Evolutionary conservation across 2,888 invertebrate species (phyloP).

Genomic region (Troides aeacus): DNA sequence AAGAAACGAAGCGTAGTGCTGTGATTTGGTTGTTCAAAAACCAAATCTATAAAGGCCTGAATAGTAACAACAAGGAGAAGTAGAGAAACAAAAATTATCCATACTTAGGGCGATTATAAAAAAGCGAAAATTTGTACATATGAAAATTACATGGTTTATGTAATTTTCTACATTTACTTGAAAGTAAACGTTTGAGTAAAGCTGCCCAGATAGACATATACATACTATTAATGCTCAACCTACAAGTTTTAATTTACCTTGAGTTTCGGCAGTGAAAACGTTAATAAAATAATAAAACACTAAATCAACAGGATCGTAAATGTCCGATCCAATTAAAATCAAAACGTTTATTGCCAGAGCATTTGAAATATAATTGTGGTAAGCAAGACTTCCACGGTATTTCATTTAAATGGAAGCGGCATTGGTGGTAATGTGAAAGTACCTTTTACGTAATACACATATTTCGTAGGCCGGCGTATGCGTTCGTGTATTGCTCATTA

Average conservation of each 20-base stretch:
- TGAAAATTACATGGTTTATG: too few species aligned
- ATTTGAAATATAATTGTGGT: constrained; percentile 36
- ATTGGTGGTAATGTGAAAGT: background rate
- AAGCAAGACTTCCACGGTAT: constrained; percentile 17
- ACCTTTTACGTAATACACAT: background rate
- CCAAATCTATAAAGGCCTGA: too few species aligned
- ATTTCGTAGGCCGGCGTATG: background rate
- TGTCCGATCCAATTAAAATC: constrained; percentile 46
- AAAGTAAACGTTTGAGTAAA: background rate
- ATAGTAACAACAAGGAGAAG: too few species aligned
- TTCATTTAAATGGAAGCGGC: constrained; percentile 6
- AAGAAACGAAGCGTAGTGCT: background rate
- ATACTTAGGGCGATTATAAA: background rate
- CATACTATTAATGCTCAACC: background rate
- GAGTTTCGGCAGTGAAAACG: constrained; percentile 26
- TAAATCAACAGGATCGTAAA: constrained; percentile 42
- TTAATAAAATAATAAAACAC: constrained; percentile 30
- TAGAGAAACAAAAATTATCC: background rate
- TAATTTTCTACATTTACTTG: background rate
- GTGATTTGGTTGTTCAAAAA: background rate
- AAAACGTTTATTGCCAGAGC: constrained; percentile 41
- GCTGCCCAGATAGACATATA: background rate
- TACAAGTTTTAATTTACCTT: constrained; percentile 2
- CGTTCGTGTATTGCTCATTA: too few species aligned
- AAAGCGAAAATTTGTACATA: background rate